Conservation (phyloP, 2,113 vertebrate species). For the Taxidea taxus region DNA sequence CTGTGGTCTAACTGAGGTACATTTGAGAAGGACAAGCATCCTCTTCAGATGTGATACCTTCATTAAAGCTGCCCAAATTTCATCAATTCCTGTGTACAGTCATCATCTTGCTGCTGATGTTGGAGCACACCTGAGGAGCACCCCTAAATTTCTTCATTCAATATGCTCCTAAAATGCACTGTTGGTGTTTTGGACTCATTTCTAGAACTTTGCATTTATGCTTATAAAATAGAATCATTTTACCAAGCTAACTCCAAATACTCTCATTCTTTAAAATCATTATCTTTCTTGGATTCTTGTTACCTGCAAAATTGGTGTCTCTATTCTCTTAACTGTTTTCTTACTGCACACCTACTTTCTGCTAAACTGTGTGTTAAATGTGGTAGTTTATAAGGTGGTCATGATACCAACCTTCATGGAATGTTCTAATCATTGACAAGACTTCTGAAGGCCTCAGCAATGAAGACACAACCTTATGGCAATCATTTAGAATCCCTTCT, state of each 20-base stretch:
- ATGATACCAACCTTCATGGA: not conserved
- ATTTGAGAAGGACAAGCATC: not conserved
- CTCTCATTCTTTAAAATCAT: not conserved
- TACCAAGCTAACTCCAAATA: not conserved
- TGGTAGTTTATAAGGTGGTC: not conserved
- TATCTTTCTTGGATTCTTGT: not conserved
- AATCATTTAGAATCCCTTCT: not conserved
- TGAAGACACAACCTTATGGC: not conserved
- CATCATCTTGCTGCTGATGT: not conserved
- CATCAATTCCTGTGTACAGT: rapidly evolving
- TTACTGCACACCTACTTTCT: not conserved
- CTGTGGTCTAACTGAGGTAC: not conserved
- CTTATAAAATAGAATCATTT: not conserved
- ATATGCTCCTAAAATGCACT: not conserved
- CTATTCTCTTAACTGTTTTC: not conserved
- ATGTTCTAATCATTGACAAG: not conserved
- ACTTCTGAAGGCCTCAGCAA: not conserved
- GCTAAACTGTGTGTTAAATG: not conserved
- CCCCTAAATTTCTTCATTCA: not conserved
- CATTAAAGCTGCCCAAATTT: not conserved
- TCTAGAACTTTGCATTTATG: not conserved
- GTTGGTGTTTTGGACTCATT: not conserved
- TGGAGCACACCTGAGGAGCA: not conserved
- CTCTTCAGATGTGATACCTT: not conserved
- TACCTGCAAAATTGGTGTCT: not conserved